Conservation (phyloP, 2,797 vertebrate species). For the Dryobates pubescens region DNA sequence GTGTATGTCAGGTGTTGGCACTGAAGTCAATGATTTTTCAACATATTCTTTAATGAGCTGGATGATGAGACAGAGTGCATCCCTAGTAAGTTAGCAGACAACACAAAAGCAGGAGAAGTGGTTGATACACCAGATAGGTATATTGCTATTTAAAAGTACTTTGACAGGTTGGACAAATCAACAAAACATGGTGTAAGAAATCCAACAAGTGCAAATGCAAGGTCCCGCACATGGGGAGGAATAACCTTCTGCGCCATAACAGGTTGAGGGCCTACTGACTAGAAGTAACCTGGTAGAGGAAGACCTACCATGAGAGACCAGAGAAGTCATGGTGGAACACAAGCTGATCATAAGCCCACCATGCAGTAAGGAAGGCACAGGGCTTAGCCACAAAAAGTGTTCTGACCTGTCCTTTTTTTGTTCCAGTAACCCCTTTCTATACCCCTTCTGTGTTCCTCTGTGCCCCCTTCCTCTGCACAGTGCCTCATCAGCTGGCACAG, state of each 20-base stretch:
- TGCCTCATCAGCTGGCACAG: neutral
- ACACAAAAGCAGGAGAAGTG: neutral
- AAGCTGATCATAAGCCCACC: neutral
- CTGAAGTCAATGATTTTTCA: neutral
- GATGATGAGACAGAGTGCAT: neutral
- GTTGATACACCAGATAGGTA: neutral
- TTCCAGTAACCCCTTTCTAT: too few species aligned
- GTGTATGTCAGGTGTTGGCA: neutral
- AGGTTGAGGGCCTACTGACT: too few species aligned
- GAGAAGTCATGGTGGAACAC: too few species aligned
- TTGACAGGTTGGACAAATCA: neutral
- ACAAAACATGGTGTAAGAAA: neutral
- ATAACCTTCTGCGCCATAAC: too few species aligned
- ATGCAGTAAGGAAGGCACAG: neutral
- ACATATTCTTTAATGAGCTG: neutral
- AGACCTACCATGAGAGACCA: neutral
- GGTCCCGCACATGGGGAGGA: too few species aligned
- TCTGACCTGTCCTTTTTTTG: too few species aligned
- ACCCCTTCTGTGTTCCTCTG: too few species aligned
- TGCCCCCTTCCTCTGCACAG: neutral
- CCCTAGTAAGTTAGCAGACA: neutral
- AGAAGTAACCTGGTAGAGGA: neutral
- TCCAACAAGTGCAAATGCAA: neutral
- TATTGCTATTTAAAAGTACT: neutral
- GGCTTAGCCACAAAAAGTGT: neutral